Evolutionary conservation across 2,113 vertebrate genomes (phyloP).

Genomic region (Mustela lutreola): DNA sequence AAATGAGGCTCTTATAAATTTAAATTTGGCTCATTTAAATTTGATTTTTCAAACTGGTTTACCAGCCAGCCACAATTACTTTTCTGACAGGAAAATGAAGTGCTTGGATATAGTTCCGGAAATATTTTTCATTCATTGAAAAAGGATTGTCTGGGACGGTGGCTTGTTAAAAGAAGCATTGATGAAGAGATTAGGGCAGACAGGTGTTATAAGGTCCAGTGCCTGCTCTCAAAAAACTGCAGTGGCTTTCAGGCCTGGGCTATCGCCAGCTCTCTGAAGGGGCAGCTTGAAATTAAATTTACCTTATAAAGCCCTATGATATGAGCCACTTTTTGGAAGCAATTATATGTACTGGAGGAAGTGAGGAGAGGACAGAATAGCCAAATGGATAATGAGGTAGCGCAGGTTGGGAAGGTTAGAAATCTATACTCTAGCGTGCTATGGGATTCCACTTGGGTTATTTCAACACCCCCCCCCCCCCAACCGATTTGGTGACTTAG

Average conservation of each 20-base stretch:
- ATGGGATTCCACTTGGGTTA: neutral
- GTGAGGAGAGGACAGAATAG: neutral
- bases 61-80: constrained; percentile 71
- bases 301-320: constrained; percentile 7
- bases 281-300: neutral
- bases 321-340: neutral
- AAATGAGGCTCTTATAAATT: constrained; percentile 80
- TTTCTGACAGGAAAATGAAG: constrained; percentile 73
- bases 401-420: neutral
- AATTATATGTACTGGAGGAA: neutral
- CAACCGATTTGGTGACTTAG: neutral
- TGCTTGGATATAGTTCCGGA: constrained; percentile 50
- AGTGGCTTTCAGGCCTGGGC: neutral
- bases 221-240: neutral
- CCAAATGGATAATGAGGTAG: neutral
- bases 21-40: constrained; percentile 79
- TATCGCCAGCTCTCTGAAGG: neutral
- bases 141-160: neutral
- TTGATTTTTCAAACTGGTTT: constrained; percentile 78
- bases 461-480: neutral
- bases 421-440: neutral
- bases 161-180: neutral
- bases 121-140: constrained; percentile 55
- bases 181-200: constrained; percentile 5
- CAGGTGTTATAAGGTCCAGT: neutral